A percentile compares a stretch with the other conserved stretches of the same genome.
These are phyloP conservation scores for Nomada lathburiana DNA, from an alignment of 2,888 invertebrate genomes.

Conservation along the genomic window DNA sequence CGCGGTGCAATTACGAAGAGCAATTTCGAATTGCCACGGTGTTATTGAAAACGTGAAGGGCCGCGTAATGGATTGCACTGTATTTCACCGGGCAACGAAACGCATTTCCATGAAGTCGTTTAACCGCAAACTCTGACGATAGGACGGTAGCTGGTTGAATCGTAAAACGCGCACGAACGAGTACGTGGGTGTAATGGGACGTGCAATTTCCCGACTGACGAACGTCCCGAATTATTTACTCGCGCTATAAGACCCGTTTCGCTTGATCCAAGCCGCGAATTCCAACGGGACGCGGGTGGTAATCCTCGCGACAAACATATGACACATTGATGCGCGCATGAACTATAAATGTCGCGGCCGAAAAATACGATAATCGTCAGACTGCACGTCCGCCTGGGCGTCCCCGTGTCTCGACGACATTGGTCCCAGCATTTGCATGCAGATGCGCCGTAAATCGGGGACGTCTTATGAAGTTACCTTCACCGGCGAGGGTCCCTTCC, in stretches of 20 bases:
- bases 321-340: conserved; percentile 65
- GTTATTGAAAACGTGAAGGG: too few relatives aligned
- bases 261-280: conserved; percentile 29
- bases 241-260: neutral
- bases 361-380: conserved; percentile 71
- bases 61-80: neutral
- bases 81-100: neutral
- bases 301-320: conserved; percentile 44
- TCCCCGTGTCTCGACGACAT: conserved; percentile 41
- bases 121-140: conserved; percentile 22
- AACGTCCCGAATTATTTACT: conserved; percentile 44
- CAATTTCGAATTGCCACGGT: too few relatives aligned
- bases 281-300: conserved; percentile 28
- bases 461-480: conserved; percentile 50
- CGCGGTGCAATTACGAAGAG: too few relatives aligned
- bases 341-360: conserved; percentile 69
- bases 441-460: conserved; percentile 60
- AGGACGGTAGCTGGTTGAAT: conserved; percentile 36
- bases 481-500: conserved; percentile 19
- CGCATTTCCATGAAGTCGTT: conserved; percentile 11
- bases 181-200: conserved; percentile 36
- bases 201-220: conserved; percentile 31
- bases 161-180: conserved; percentile 26
- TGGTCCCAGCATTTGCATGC: conserved; percentile 54
- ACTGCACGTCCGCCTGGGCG: conserved; percentile 43